Evolutionary conservation across 1,140 invertebrate genomes (phyloP), one percentile per base, ranked within the genome.

Genomic region (Carposina sasakii): DNA sequence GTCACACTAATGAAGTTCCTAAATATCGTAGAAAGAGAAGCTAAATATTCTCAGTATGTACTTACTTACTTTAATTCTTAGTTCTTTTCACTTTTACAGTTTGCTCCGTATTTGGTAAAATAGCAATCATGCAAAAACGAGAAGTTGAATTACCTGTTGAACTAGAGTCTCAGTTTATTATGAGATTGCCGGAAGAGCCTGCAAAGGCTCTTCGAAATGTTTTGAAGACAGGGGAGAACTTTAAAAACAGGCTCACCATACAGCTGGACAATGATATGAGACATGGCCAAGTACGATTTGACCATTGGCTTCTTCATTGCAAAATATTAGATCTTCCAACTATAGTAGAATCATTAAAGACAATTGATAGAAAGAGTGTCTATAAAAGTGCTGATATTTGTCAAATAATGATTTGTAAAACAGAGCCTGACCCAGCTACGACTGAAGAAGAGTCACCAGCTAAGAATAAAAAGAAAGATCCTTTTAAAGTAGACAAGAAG

Each of bases 311-410:
- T 12, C 88, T 98, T 62, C 91, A 93, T 74, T 90, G 93, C 1
- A 97, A 97, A 87, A 91, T 98, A 36, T 90, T 98, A 0, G 97
- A 99, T 85, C 77, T 99, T 13, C 97, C 97, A 1, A 96, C 95
- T 19, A 90, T 99, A 3, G 90, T 98, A 21, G 97, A 99, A 83
- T 95, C 94, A 4, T 85, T 96, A 12, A 99, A 99, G 87, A 98
- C 96, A 8, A 96, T 98, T 46, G 97, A 99, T 67, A 92, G 90
- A 48, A 99, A 98, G 82, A 97, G 93, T 67, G 97, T 99, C 64
- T 99, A 99, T 70, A 99, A 99, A 88, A 97, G 96, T 12, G 96
- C 96, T 0, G 97, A 99, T 82, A 93, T 99, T 62, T 96, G 94
- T 74, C 96, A 98, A 88, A 93, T 92, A 78, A 90, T 97, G 85